phyloP scores from a whole-genome alignment of 2,797 vertebrate species.

The Pelobates cultripes region DNA sequence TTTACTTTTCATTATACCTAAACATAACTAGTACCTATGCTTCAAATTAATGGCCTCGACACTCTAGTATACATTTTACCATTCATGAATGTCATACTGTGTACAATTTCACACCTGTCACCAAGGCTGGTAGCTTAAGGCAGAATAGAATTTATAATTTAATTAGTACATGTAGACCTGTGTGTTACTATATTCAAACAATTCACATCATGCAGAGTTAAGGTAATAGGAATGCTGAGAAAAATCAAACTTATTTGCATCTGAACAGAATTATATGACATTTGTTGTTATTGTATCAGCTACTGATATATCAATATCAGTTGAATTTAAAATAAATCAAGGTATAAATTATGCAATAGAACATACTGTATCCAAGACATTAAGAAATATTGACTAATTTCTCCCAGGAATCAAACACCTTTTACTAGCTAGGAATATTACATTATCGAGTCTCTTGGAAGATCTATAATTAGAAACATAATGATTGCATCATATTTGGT shows the following conservation, averaged over 20 bases:
- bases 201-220: constrained; percentile 2
- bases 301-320: constrained; percentile 6
- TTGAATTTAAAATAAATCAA: neutral
- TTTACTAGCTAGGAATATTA: too few relatives aligned
- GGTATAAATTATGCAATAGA: neutral
- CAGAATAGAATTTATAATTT: constrained; percentile 30
- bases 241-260: neutral
- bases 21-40: neutral
- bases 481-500: too few relatives aligned
- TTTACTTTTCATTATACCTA: neutral
- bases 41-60: neutral
- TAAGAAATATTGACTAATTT: neutral
- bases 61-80: neutral
- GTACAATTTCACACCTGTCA: constrained; percentile 14
- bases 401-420: too few relatives aligned
- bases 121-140: neutral
- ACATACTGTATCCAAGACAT: neutral
- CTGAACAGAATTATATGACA: neutral
- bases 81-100: constrained; percentile 33
- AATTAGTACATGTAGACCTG: constrained; percentile 21
- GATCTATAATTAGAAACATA: too few relatives aligned
- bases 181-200: constrained; percentile 1
- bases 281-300: constrained; percentile 1
- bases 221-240: constrained; percentile 4
- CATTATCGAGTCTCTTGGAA: too few relatives aligned